These are phyloP conservation scores for Parotia lawesii DNA, from an alignment of 2,113 vertebrate species.

Conservation along the genomic window DNA sequence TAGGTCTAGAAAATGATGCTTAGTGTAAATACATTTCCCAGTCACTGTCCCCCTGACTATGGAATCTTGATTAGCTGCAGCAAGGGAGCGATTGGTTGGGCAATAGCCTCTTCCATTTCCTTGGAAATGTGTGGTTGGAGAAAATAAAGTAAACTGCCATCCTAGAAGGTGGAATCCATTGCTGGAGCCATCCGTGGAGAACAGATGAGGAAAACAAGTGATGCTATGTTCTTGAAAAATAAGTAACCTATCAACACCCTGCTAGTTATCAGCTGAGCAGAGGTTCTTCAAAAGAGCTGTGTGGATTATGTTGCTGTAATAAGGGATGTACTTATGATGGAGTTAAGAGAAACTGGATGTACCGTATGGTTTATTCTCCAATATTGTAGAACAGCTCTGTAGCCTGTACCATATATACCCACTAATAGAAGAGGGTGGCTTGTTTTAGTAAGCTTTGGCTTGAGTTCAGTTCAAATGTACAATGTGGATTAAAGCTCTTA, in stretches of 20 bases:
- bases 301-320: neutral
- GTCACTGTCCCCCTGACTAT: neutral
- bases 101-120: neutral
- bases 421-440: neutral
- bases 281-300: neutral
- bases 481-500: neutral
- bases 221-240: neutral
- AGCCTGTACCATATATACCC: neutral
- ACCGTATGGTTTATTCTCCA: neutral
- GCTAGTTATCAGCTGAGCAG: neutral
- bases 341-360: neutral
- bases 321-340: neutral
- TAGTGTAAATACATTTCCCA: neutral
- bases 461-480: neutral
- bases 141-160: neutral
- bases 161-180: neutral
- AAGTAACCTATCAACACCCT: neutral
- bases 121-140: neutral
- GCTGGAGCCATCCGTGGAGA: neutral
- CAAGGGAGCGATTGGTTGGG: rapidly evolving
- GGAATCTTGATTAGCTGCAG: neutral
- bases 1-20: neutral
- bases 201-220: neutral
- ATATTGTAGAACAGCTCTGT: neutral
- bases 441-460: neutral